Percentiles rank a stretch among this genome's conserved stretches.
phyloP scores from a whole-genome alignment of 2,113 vertebrate species.

The Pseudorectes ferrugineus region DNA sequence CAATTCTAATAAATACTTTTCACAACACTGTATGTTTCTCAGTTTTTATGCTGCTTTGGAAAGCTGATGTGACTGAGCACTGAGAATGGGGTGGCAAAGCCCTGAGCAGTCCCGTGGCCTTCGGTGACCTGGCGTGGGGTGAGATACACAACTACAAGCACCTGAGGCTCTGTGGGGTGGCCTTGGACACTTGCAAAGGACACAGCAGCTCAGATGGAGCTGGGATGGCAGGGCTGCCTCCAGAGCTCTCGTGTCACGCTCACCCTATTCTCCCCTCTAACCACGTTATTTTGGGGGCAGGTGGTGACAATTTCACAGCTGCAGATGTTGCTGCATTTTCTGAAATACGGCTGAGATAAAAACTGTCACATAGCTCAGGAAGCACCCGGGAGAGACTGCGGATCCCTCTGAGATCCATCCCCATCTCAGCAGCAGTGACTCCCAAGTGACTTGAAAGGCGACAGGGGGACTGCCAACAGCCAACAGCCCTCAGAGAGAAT shows the following conservation, averaged over 20 bases:
- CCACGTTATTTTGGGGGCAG: background rate
- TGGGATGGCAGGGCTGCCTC: background rate
- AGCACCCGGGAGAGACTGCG: background rate
- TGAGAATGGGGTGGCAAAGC: background rate
- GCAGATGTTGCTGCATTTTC: background rate
- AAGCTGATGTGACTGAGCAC: background rate
- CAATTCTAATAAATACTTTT: background rate
- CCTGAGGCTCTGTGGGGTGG: background rate
- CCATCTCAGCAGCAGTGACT: background rate
- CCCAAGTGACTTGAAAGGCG: background rate
- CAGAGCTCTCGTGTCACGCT: accelerated
- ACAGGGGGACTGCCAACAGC: background rate
- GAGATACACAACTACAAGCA: accelerated
- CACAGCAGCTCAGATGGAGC: background rate
- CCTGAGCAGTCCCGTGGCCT: background rate
- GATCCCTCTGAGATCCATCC: background rate
- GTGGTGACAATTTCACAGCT: background rate
- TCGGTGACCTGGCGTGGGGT: accelerated
- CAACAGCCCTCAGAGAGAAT: background rate
- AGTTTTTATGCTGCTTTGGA: background rate
- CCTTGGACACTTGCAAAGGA: background rate
- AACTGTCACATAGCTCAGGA: background rate
- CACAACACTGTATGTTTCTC: background rate
- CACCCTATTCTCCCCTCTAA: background rate
- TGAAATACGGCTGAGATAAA: background rate